Percentiles rank a stretch among this genome's conserved stretches.
These are phyloP conservation scores for Sinocyclocheilus anshuiensis DNA, from an alignment of 2,113 vertebrate species.

Conservation along the genomic window DNA sequence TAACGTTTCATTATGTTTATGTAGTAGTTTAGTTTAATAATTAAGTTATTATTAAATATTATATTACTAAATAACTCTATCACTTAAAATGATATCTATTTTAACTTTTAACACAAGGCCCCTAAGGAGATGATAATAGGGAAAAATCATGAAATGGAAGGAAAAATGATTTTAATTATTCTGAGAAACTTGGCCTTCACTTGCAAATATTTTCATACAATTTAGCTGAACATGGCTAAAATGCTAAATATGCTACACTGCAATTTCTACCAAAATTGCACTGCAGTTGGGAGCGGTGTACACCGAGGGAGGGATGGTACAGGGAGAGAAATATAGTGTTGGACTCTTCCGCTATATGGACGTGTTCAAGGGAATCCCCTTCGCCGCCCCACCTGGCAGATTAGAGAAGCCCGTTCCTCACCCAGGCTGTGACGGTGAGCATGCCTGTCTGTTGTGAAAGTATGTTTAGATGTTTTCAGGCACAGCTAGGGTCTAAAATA, in stretches of 20 bases:
- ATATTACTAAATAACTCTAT: background rate
- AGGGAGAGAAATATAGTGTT: conserved; percentile 79
- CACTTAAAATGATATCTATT: background rate
- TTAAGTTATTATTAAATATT: too few relatives aligned
- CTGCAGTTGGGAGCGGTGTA: conserved; percentile 84
- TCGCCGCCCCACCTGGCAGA: conserved; percentile 78
- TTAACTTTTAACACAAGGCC: background rate
- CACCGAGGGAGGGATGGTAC: conserved; percentile 89
- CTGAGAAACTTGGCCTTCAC: background rate
- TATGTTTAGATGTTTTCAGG: background rate
- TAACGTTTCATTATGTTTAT: background rate
- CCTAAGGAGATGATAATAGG: background rate
- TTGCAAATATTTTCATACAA: too few relatives aligned
- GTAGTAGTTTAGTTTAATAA: too few relatives aligned
- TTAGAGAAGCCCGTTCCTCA: conserved; percentile 85
- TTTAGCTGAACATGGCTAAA: background rate
- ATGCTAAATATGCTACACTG: background rate
- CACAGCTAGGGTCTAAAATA: background rate
- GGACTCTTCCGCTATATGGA: conserved; percentile 77
- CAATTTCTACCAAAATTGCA: background rate
- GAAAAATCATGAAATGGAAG: background rate
- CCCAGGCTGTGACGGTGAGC: conserved; percentile 89
- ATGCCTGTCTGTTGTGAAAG: background rate
- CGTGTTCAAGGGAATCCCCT: conserved; percentile 92
- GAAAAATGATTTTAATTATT: too few relatives aligned